Percentiles rank a stretch among this genome's conserved stretches.
phyloP scores from a whole-genome alignment of 1,140 invertebrate species.

The Plectrocnemia conspersa region DNA sequence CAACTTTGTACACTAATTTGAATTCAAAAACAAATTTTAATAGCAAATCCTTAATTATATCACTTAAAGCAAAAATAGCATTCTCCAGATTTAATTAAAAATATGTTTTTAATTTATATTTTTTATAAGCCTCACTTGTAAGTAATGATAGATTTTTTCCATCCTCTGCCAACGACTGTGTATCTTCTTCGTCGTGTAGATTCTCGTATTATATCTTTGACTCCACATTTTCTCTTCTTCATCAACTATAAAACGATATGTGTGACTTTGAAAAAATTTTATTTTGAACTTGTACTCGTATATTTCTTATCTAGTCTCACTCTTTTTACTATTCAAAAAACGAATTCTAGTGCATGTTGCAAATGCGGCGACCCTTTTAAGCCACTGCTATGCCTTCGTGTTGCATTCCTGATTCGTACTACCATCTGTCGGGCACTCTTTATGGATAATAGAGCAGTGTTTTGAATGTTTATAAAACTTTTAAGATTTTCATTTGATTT shows the following conservation, averaged over 20 bases:
- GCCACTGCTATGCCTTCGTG: too few species aligned
- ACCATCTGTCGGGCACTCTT: too few species aligned
- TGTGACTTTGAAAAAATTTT: neutral
- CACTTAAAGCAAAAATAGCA: neutral
- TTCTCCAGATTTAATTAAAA: neutral
- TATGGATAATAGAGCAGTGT: too few species aligned
- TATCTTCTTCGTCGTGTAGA: slow-evolving; percentile 53
- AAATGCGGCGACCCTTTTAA: too few species aligned
- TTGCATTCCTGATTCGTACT: too few species aligned
- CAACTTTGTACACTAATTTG: slow-evolving; percentile 59
- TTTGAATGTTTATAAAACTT: too few species aligned
- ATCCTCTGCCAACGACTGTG: slow-evolving; percentile 53
- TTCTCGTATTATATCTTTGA: slow-evolving; percentile 56
- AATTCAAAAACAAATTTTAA: slow-evolving; percentile 4
- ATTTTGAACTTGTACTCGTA: neutral
- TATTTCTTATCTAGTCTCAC: neutral
- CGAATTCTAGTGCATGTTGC: too few species aligned
- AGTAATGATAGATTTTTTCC: slow-evolving; percentile 48
- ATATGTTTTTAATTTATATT: neutral
- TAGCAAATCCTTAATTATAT: slow-evolving; percentile 5
- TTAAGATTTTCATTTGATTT: too few species aligned
- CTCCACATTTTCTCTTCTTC: slow-evolving; percentile 59
- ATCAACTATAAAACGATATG: slow-evolving; percentile 56
- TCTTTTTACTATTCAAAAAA: too few species aligned
- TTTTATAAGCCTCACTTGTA: neutral